phyloP scores from a whole-genome alignment of 2,113 vertebrate species.

The Pelodiscus sinensis region DNA sequence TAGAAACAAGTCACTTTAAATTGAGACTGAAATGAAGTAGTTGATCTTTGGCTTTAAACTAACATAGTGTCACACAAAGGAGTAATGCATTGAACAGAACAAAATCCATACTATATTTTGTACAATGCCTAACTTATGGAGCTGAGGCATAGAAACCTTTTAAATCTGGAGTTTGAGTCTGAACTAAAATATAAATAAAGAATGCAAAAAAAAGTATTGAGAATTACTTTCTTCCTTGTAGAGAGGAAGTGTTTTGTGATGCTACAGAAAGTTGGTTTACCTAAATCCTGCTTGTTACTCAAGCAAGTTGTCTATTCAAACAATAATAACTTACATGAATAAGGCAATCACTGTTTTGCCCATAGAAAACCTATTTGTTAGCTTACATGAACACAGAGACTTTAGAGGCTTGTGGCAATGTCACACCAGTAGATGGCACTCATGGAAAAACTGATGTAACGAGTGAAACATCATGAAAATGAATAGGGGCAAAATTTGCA shows the following conservation, averaged over 20 bases:
- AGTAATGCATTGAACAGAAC: neutral
- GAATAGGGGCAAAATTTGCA: neutral
- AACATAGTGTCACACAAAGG: neutral
- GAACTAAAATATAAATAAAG: neutral
- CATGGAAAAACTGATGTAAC: conserved; percentile 41
- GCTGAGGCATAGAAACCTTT: accelerated
- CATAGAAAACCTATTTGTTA: neutral
- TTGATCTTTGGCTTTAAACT: neutral
- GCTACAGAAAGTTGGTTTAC: accelerated
- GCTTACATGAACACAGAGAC: neutral
- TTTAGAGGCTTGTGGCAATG: neutral
- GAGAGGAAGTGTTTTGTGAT: neutral
- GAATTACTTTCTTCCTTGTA: neutral
- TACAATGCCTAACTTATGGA: neutral
- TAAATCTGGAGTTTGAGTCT: neutral
- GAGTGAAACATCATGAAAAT: neutral
- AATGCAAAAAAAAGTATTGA: neutral
- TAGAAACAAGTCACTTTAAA: neutral
- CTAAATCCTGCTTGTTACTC: neutral
- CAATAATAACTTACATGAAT: neutral
- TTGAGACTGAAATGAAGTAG: neutral
- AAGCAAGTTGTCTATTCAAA: neutral
- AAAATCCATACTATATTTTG: neutral
- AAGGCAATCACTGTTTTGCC: neutral
- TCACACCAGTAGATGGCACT: conserved; percentile 76